Evolutionary conservation across 2,113 vertebrate species (phyloP).

Genomic region (Sakesphorus luctuosus): DNA sequence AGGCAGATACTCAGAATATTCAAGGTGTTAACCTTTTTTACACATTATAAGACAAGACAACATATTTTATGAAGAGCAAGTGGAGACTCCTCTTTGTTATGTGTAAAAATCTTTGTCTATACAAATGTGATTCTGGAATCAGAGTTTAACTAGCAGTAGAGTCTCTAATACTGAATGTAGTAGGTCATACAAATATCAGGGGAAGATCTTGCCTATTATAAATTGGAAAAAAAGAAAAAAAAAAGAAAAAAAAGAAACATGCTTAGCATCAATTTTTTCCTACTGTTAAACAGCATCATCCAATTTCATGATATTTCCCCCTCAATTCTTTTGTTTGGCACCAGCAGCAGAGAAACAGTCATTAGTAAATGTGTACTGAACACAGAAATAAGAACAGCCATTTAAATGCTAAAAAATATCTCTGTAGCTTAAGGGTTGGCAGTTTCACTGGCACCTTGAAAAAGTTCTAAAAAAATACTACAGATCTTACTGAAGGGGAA

Average conservation of each 20-base stretch:
- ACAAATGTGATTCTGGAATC: not conserved
- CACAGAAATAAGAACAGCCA: not conserved
- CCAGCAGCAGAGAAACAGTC: constrained; percentile 12
- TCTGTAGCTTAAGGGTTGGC: not conserved
- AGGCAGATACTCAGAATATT: not conserved
- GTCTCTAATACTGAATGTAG: not conserved
- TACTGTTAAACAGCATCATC: not conserved
- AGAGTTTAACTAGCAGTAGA: not conserved
- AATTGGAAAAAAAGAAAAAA: not conserved
- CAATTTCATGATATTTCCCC: not conserved
- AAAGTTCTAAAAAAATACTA: not conserved
- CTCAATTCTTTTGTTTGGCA: constrained; percentile 10
- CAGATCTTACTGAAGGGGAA: not conserved
- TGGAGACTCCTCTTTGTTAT: not conserved
- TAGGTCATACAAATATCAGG: not conserved
- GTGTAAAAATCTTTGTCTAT: not conserved
- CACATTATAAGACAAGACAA: not conserved
- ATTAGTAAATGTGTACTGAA: constrained; percentile 23
- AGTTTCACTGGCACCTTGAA: not conserved
- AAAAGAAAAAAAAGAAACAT: not conserved
- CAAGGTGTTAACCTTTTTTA: not conserved
- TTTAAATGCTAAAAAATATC: constrained; percentile 12
- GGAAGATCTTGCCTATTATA: not conserved
- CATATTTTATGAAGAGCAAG: not conserved
- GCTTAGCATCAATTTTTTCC: not conserved